Base-by-base conservation (phyloP, 2,113 vertebrate genomes). In the Garra rufa region DNA sequence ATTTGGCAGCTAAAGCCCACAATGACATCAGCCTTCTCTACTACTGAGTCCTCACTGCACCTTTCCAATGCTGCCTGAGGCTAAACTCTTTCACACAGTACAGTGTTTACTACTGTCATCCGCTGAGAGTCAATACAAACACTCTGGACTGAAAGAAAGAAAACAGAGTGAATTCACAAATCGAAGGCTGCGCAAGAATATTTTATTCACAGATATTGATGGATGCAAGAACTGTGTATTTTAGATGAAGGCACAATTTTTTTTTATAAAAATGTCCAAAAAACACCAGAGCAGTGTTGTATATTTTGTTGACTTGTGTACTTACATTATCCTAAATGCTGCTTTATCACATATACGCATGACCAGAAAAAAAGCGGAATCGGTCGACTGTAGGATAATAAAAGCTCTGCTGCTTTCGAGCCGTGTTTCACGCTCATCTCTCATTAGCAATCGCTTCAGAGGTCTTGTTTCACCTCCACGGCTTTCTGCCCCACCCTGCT, bases 21-120 rank as follows among this genome's bases (percentile, higher is more conserved):
- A 44, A 69, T 79, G 83, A n/a, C 50, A 84, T 67, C 28, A 77
- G 44, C 30, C 30, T 48, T 61, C 17, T 63, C 43, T 84, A 24
- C 19, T 84, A 43, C 59, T 2, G 46, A 55, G 74, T 14, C 59
- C 34, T 43, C 57, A 76, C 3, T 48, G 19, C 59, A 24, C 10
- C 28, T 24, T 83, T 34, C 1, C 43, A 76, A 30, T 24, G n/a
- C 69, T 50, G 6, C 13, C 61, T 43, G 38, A 65, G 55, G 61
- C 59, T 41, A 38, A 28, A 67, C 30, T 83, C 19, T 34, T 83
- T 83, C 82, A 83, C 52, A 76, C 55, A 50, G 43, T 41, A 46
- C 8, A 57, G 52, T 77, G 73, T 50, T 84, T 77, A 77, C 14
- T 55, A 48, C 28, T 43, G 63, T 44, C 48, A 70, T 57, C 46